Base-by-base conservation (phyloP, 2,888 invertebrate genomes). In the Patella depressa region DNA sequence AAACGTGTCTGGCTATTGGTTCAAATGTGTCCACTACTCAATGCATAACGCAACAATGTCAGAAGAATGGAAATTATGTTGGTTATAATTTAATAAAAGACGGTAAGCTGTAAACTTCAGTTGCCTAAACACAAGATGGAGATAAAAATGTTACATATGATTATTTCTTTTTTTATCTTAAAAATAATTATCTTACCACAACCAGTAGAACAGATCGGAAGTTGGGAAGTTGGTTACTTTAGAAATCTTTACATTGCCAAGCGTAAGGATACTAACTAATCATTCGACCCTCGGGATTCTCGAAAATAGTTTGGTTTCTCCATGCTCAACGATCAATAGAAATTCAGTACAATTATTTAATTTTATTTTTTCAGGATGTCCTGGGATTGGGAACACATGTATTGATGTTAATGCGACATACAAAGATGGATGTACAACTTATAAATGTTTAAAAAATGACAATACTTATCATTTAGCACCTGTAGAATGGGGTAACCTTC, bases 41-140 rank as follows among this genome's bases (percentile, higher is more conserved):
- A 65, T 65, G 65, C 12, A 65, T 65, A 11, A 24, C 24, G n/a
- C 65, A 65, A 65, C 65, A 65, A 65, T 65, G 65, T 24, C 65
- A 65, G 12, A n/a, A 65, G 24, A n/a, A 65, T 24, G 65, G 65
- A 12, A n/a, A 65, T 19, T 65, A n/a, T 65, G 24, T 65, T 24
- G 24, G 65, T 65, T 65, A 65, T 12, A n/a, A 65, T 19, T 11
- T 65, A 19, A 24, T 65, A 3, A 65, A 65, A 65, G 65, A 19
- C 11, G 65, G 65, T 65, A 65, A 15, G 11, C 9, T 45, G 9
- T 45, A 7, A 5, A 45, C 45, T 45, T 5, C 4, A 29, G 34
- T 34, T 5, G 4, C 34, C 34, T 4, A 34, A 34, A 34, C 34
- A 34, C 34, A 5, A 34, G 3, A 29, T 29, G 3, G 2, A 29